Conservation (phyloP, 2,888 invertebrate genomes). For the Ellobium chinense region DNA sequence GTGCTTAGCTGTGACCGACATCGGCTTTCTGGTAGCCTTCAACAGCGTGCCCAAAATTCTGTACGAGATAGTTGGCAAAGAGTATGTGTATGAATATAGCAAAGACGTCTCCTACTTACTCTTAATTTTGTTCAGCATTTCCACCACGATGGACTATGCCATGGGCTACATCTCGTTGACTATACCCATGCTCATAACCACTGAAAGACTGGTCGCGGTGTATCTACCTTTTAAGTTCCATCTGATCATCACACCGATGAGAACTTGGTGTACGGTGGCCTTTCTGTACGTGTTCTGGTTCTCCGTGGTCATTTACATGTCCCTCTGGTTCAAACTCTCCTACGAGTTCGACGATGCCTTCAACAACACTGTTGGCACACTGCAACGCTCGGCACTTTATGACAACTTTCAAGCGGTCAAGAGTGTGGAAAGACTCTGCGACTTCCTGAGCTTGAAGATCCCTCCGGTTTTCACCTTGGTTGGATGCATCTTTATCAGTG, state of each 20-base stretch:
- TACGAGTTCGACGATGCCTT: not conserved
- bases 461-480: not conserved
- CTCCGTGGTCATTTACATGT: conserved; percentile 20
- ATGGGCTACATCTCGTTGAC: conserved; percentile 25
- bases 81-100: not conserved
- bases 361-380: no score
- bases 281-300: conserved; percentile 14
- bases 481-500: conserved; percentile 20
- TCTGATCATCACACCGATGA: conserved; percentile 10
- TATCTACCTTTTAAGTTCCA: conserved; percentile 28
- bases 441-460: no score
- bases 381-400: no score
- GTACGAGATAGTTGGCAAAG: not conserved
- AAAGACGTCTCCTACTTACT: not conserved
- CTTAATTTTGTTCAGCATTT: not conserved
- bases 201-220: conserved; percentile 24
- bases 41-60: conserved; percentile 15
- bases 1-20: conserved; percentile 16
- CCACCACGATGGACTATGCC: conserved; percentile 12
- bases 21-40: conserved; percentile 15
- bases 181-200: conserved; percentile 24
- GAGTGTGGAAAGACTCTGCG: no score
- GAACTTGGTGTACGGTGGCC: conserved; percentile 18
- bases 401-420: no score
- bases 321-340: conserved; percentile 10